Evolutionary conservation across 2,113 vertebrate species (phyloP).

Genomic region (Labrus mixtus): DNA sequence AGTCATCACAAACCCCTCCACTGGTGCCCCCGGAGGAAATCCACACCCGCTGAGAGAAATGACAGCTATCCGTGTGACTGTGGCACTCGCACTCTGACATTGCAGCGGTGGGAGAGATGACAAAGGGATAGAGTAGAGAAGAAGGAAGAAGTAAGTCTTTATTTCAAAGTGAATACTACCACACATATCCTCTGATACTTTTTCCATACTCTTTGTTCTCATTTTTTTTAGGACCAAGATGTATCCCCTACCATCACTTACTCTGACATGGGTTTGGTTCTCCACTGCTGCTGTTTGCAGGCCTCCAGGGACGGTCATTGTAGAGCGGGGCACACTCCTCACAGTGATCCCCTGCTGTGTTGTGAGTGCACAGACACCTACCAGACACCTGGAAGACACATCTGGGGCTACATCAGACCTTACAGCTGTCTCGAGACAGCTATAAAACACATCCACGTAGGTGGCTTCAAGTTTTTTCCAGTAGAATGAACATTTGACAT

Average conservation of each 20-base stretch:
- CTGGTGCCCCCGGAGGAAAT: constrained; percentile 82
- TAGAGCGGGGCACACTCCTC: constrained; percentile 87
- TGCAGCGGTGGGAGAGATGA: not conserved
- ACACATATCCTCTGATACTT: not conserved
- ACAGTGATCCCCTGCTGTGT: constrained; percentile 91
- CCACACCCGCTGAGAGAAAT: constrained; percentile 87
- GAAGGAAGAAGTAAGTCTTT: not conserved
- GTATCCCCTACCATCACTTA: constrained; percentile 69
- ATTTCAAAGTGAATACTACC: not conserved
- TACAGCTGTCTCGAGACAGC: constrained; percentile 20
- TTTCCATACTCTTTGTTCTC: not conserved
- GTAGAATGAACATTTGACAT: constrained; percentile 3
- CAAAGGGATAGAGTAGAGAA: not conserved
- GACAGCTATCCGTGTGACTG: constrained; percentile 87
- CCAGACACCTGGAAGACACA: constrained; percentile 84
- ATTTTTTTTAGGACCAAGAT: not conserved
- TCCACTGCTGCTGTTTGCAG: constrained; percentile 89
- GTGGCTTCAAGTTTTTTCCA: constrained; percentile 23
- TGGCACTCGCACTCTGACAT: constrained; percentile 90
- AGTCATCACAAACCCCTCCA: constrained; percentile 88
- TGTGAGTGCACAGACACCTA: constrained; percentile 88
- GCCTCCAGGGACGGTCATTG: constrained; percentile 89
- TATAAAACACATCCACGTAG: constrained; percentile 41
- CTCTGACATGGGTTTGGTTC: constrained; percentile 89
- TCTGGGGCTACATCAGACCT: constrained; percentile 20